Evolutionary conservation across 2,797 vertebrate genomes (phyloP), one percentile per base, ranked within the genome.

Genomic region (Gymnodraco acuticeps): DNA sequence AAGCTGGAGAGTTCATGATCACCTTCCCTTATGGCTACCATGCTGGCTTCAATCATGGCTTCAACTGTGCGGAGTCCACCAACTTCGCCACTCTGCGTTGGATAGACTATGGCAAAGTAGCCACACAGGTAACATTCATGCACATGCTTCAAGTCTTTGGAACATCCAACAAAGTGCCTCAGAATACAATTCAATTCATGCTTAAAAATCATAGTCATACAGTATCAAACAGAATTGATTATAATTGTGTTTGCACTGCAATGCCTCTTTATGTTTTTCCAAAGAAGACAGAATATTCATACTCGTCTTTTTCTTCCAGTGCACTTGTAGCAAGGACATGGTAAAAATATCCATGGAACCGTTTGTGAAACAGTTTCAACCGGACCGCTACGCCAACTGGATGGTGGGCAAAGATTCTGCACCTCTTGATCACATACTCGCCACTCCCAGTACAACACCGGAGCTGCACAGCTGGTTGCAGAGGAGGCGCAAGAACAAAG

Each of bases 331-430:
- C 85, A 98, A 93, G 74, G 97, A 99, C 89, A 98, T 98, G 98
- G 98, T 99, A 42, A 98, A 97, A 88, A 99, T 99, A 90, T 98
- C 98, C 54, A 99, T 99, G 98, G 98, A 99, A 52, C 92, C 98
- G 19, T 99, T 99, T 90, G 98, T 99, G 76, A 97, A 93, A 87
- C 97, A 95, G 66, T 99, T 99, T 93, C 98, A 99, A 77, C 98
- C 97, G 14, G 96, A 98, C 56, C 96, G 97, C 48, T 98, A 99
- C 15, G 84, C 96, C 41, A 94, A 93, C 63, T 99, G 98, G 98
- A 97, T 97, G 91, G 89, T 96, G 92, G 98, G 97, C 56, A 99
- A 98, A 81, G 98, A 99, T 91, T 80, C 95, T 12, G 93, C 95
- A 8, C 90, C 92, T 17, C 94, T 99, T 63, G 98, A 99, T 93